These are phyloP conservation scores for Chrysoperla carnea DNA, from an alignment of 1,140 invertebrate species.

Conservation along the genomic window DNA sequence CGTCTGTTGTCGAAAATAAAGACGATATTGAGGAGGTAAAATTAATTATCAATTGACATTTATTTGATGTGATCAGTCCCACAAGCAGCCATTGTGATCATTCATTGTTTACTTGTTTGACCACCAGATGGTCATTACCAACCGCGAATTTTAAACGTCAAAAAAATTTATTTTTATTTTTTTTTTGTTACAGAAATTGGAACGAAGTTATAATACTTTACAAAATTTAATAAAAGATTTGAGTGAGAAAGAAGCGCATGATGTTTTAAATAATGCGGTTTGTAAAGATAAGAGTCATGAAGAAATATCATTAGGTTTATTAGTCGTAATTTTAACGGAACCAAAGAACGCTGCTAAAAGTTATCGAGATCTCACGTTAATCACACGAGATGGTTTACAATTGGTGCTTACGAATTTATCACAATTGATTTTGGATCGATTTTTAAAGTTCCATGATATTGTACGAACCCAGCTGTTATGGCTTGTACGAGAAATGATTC, in stretches of 20 bases:
- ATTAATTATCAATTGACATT: conserved; percentile 25
- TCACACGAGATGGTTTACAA: conserved; percentile 73
- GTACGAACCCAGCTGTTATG: conserved; percentile 65
- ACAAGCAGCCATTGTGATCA: neutral
- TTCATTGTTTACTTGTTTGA: conserved; percentile 9
- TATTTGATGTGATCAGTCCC: conserved; percentile 16
- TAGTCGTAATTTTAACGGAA: conserved; percentile 80
- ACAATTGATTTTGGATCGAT: conserved; percentile 76
- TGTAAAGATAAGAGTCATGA: conserved; percentile 80
- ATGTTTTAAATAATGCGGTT: conserved; percentile 71
- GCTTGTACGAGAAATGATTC: conserved; percentile 77
- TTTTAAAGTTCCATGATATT: conserved; percentile 66
- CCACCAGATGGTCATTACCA: conserved; percentile 19
- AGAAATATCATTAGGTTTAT: conserved; percentile 78
- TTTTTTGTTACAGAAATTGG: conserved; percentile 64
- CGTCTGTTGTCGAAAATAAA: conserved; percentile 58
- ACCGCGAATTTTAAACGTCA: conserved; percentile 3
- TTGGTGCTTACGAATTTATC: conserved; percentile 64
- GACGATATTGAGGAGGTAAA: conserved; percentile 70
- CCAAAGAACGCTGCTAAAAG: conserved; percentile 64
- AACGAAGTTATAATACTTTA: conserved; percentile 58
- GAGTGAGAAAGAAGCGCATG: conserved; percentile 86
- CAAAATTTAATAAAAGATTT: conserved; percentile 60
- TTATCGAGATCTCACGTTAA: conserved; percentile 79
- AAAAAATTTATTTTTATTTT: conserved; percentile 13